Evolutionary conservation across 2,888 invertebrate genomes (phyloP).

Genomic region (Emmelina monodactyla): DNA sequence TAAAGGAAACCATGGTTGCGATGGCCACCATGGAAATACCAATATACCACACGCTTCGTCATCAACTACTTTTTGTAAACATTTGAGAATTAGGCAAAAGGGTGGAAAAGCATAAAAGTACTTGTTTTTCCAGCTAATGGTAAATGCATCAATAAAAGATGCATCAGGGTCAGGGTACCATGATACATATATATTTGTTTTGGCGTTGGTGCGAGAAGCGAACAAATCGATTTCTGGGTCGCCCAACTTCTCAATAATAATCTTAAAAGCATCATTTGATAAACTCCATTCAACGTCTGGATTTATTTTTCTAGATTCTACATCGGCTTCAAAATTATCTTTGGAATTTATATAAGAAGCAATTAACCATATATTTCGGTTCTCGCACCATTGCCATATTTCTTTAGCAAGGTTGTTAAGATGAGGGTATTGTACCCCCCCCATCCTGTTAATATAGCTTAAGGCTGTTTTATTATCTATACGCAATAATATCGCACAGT

Average conservation of each 20-base stretch:
- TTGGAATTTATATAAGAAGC: conserved; percentile 1
- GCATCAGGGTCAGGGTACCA: conserved; percentile 2
- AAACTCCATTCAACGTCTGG: background rate
- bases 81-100: conserved; percentile 2
- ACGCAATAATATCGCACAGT: conserved; percentile 1
- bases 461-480: background rate
- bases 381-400: conserved; percentile 15
- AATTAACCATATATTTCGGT: background rate
- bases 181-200: conserved; percentile 2
- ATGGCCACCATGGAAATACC: background rate
- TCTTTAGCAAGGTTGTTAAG: background rate
- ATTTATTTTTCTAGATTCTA: background rate
- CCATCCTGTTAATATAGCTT: conserved; percentile 1
- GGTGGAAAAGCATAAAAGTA: conserved; percentile 4
- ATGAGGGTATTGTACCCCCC: background rate
- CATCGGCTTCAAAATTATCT: background rate
- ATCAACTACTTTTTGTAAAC: background rate
- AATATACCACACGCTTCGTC: conserved; percentile 1
- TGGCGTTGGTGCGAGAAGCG: conserved; percentile 4
- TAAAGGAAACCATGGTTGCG: background rate
- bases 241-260: background rate
- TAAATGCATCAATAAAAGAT: conserved; percentile 3
- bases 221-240: conserved; percentile 5
- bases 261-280: background rate
- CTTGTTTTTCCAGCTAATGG: background rate